Base-by-base conservation (phyloP, 1,140 invertebrate species). In the Coenobita brevimanus region DNA sequence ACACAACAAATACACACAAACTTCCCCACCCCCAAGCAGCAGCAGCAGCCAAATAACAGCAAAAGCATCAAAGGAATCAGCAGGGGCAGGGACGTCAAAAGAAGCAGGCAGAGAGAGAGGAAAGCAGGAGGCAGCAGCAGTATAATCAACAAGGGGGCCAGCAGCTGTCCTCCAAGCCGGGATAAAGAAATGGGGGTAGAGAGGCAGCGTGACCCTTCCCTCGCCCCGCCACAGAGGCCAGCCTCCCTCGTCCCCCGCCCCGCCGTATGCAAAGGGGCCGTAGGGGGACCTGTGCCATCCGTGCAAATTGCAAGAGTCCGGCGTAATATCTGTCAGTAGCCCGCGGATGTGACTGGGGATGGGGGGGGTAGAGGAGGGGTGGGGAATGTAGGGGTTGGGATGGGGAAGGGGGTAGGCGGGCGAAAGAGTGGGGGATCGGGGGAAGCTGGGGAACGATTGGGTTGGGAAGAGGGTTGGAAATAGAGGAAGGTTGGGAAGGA, bases 261-360 rank as follows among this genome's bases (percentile, higher is more conserved):
- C 36, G 3, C 15, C 78, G 36, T 64, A 81, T 81, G 78, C 78
- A 81, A 81, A 81, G 60, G 78, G 36, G 78, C 78, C 54, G 54
- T 81, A 64, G 78, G n/a, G 50, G 78, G 78, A 41, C 78, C 57
- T 41, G 57, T 81, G 62, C 67, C 78, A 81, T 27, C 78, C 38
- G 78, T 64, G 78, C 78, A 81, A 81, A 81, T 81, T 81, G 78
- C 78, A 81, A 81, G 76, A 80, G 78, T 81, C 78, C 78, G 24
- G 78, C 78, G 78, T 81, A 81, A 81, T 81, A 81, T 81, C 78
- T 81, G 78, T 81, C 78, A 81, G 57, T 54, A 50, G 41, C 24
- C 50, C 17, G 76, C 50, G 43, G 76, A 54, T 43, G 54, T 24
- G 75, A 30, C 27, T 30, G 3, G 67, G 33, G 24, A 50, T 38